Percentiles rank a stretch among this genome's conserved stretches.
Conservation (phyloP, 2,113 vertebrate species). For the Marmota monax region DNA sequence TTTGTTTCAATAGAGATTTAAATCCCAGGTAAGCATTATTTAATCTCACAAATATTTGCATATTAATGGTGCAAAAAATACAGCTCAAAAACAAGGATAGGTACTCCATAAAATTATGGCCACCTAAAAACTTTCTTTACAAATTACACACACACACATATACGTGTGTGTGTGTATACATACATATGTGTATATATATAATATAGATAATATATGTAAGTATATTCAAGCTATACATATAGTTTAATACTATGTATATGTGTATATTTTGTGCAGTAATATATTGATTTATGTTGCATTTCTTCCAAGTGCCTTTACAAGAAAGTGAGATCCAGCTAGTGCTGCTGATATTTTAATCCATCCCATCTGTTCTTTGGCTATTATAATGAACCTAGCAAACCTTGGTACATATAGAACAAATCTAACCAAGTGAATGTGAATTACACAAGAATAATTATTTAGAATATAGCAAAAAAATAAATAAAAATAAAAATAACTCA, state of each 20-base stretch:
- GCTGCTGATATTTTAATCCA: conserved; percentile 43
- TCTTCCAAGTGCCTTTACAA: background rate
- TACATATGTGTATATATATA: too few species aligned
- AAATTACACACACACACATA: background rate
- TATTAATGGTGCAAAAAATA: background rate
- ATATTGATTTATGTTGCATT: conserved; percentile 8
- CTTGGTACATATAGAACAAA: background rate
- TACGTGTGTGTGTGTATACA: too few species aligned
- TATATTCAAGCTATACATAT: background rate
- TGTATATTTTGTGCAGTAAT: background rate
- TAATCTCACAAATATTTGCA: background rate
- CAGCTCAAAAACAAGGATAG: background rate
- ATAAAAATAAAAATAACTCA: background rate
- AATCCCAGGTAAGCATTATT: background rate
- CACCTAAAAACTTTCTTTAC: background rate
- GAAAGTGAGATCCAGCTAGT: background rate
- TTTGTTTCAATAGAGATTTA: background rate
- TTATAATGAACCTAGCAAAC: conserved; percentile 17
- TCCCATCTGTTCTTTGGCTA: conserved; percentile 9
- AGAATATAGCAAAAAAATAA: background rate
- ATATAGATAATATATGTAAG: background rate
- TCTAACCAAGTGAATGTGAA: conserved; percentile 11
- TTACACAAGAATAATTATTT: background rate
- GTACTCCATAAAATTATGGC: background rate
- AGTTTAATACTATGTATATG: background rate